Conservation (phyloP, 1,140 invertebrate species). For the Laodelphax striatellus region DNA sequence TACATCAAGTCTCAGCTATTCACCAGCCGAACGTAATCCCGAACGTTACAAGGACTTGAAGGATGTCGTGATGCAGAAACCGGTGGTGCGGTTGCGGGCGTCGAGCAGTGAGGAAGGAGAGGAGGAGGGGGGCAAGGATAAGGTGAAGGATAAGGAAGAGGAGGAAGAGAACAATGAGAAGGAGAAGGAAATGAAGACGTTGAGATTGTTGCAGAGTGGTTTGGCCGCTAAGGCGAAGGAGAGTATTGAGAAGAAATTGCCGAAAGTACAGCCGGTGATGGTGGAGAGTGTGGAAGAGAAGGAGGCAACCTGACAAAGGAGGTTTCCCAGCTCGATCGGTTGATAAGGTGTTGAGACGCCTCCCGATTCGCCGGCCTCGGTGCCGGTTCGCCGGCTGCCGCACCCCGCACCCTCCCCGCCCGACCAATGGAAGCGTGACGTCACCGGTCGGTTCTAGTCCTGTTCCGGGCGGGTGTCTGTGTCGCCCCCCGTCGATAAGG, state of each 20-base stretch:
- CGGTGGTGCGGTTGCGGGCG: constrained; percentile 16
- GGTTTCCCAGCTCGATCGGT: not conserved
- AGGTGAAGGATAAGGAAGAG: not conserved
- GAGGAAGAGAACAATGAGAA: constrained; percentile 17
- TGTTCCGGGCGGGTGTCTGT: not conserved
- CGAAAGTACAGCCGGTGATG: constrained; percentile 3
- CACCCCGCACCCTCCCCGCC: constrained; percentile 6
- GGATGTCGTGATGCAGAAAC: constrained; percentile 21
- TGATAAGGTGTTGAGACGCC: not conserved
- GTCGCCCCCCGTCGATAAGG: constrained; percentile 10
- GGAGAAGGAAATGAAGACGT: constrained; percentile 21
- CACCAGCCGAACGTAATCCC: constrained; percentile 22
- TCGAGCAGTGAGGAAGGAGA: constrained; percentile 16
- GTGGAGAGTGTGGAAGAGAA: constrained; percentile 3
- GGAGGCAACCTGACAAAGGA: not conserved
- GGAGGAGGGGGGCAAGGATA: constrained; percentile 4
- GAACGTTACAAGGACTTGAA: constrained; percentile 22
- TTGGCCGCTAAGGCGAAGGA: constrained; percentile 26
- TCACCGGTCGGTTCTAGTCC: not conserved
- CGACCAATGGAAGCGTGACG: not conserved
- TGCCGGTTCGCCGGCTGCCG: not conserved
- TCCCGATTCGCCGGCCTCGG: not conserved
- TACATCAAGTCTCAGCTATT: constrained; percentile 22
- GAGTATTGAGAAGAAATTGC: constrained; percentile 17
- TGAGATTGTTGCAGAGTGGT: constrained; percentile 22